These are phyloP conservation scores for Danaus melanippus DNA, from an alignment of 1,140 invertebrate genomes.

Conservation along the genomic window DNA sequence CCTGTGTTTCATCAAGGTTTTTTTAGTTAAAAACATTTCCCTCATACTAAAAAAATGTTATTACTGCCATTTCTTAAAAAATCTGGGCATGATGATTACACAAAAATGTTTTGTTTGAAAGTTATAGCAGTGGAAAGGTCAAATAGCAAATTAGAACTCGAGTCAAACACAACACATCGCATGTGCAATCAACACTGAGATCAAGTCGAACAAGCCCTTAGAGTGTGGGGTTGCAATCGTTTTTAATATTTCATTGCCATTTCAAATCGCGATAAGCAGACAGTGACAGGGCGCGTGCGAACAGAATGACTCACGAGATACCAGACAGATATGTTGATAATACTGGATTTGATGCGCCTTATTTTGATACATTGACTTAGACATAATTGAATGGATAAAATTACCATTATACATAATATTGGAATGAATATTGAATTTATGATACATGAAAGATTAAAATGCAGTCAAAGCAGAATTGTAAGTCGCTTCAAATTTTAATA, in stretches of 20 bases:
- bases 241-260: constrained; percentile 42
- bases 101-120: too few species aligned
- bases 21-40: constrained; percentile 16
- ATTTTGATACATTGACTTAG: too few species aligned
- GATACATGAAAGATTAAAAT: too few species aligned
- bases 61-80: too few species aligned
- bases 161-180: constrained; percentile 8
- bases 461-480: constrained; percentile 1
- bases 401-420: too few species aligned
- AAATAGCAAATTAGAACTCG: too few species aligned
- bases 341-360: too few species aligned
- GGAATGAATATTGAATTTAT: too few species aligned
- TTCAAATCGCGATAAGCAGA: constrained; percentile 40
- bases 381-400: too few species aligned
- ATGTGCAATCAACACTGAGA: constrained; percentile 12
- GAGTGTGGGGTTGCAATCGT: constrained; percentile 25
- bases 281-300: constrained; percentile 41
- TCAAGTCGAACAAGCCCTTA: constrained; percentile 13
- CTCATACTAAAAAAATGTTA: too few species aligned
- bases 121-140: too few species aligned
- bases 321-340: not conserved
- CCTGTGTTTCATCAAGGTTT: constrained; percentile 16
- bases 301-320: constrained; percentile 19
- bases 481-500: constrained; percentile 6
- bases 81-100: too few species aligned